Percentiles rank a stretch among this genome's conserved stretches.
Evolutionary conservation across 2,888 invertebrate genomes (phyloP).

Genomic region (Lasius fuliginosus): DNA sequence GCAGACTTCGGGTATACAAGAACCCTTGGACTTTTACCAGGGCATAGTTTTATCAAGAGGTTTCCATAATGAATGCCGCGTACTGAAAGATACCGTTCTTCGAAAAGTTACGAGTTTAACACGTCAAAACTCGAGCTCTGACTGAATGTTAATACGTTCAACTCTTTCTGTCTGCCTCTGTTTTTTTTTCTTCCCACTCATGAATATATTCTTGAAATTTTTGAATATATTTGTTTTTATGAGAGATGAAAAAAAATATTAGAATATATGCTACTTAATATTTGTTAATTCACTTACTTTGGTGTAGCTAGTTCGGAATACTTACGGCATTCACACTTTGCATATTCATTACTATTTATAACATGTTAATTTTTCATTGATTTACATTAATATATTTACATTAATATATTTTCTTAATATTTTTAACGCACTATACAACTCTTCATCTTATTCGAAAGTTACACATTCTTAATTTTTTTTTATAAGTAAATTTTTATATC

Average conservation of each 20-base stretch:
- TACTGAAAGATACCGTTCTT: constrained; percentile 78
- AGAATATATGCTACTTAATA: neutral
- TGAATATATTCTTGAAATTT: neutral
- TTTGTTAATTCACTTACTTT: neutral
- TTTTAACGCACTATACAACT: neutral
- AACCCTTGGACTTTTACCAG: constrained; percentile 63
- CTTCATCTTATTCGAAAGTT: constrained; percentile 17
- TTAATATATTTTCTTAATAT: constrained; percentile 19
- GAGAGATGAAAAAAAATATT: neutral
- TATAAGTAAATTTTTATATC: neutral
- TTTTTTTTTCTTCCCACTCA: neutral
- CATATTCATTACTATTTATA: neutral
- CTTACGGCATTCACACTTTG: neutral
- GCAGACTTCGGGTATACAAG: constrained; percentile 66
- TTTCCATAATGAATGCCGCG: constrained; percentile 80
- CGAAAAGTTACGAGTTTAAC: constrained; percentile 81
- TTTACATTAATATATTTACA: too few relatives aligned
- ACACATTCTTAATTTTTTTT: neutral
- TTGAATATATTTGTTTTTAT: neutral
- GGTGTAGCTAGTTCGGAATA: neutral
- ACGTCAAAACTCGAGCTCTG: constrained; percentile 74
- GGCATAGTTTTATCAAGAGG: constrained; percentile 73
- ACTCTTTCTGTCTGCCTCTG: constrained; percentile 11
- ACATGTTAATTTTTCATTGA: neutral
- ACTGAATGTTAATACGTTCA: constrained; percentile 64